These are phyloP conservation scores for Ferdinandea cuprea DNA, from an alignment of 2,888 invertebrate species.

Conservation along the genomic window DNA sequence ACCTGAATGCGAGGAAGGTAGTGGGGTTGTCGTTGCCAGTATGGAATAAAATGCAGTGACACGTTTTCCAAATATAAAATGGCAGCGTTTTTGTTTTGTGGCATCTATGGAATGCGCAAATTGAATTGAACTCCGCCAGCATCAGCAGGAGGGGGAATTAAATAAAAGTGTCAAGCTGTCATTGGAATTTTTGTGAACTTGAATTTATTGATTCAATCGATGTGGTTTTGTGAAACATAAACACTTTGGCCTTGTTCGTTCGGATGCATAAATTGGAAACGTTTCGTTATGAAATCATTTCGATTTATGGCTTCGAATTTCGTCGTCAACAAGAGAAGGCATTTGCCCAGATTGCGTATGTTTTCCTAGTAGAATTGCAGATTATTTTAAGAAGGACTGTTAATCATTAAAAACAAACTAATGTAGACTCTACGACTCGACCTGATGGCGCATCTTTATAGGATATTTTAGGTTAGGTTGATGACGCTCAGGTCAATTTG, in stretches of 20 bases:
- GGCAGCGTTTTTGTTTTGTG: slow-evolving; percentile 45
- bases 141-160: slow-evolving; percentile 25
- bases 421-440: too few species aligned
- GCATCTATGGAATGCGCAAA: slow-evolving; percentile 22
- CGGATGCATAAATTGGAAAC: neutral
- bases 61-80: slow-evolving; percentile 66
- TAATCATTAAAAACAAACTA: too few species aligned
- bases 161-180: slow-evolving; percentile 71
- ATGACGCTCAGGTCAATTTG: too few species aligned
- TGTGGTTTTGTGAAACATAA: slow-evolving; percentile 20
- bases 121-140: slow-evolving; percentile 31
- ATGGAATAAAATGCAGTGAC: slow-evolving; percentile 69
- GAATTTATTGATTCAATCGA: slow-evolving; percentile 70
- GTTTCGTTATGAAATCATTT: neutral
- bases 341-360: too few species aligned
- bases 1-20: too few species aligned
- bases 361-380: too few species aligned
- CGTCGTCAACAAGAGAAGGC: too few species aligned
- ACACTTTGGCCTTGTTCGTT: neutral
- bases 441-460: too few species aligned
- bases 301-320: too few species aligned
- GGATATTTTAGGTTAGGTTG: too few species aligned
- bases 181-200: slow-evolving; percentile 58
- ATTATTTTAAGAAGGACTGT: too few species aligned
- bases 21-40: slow-evolving; percentile 21